These are phyloP conservation scores for Channa striata DNA, from an alignment of 2,797 vertebrate genomes.

Conservation along the genomic window DNA sequence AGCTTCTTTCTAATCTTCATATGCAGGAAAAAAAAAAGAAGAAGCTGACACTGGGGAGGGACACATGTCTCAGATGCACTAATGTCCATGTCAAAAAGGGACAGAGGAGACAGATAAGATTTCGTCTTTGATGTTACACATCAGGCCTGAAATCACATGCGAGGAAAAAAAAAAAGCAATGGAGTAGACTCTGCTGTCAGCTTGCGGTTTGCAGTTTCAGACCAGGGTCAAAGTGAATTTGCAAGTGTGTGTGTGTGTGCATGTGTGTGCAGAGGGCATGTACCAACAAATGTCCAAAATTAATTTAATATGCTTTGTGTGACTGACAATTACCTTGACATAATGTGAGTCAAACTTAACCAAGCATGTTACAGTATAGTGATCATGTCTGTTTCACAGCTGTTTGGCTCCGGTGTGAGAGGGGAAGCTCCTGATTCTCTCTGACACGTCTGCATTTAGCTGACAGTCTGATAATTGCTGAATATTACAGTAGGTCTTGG, in stretches of 20 bases:
- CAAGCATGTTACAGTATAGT: conserved; percentile 23
- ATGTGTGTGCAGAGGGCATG: background rate
- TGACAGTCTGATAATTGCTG: conserved; percentile 64
- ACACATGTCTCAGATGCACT: conserved; percentile 46
- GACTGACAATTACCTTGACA: conserved; percentile 26
- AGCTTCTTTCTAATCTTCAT: conserved; percentile 58
- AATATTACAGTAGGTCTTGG: conserved; percentile 48
- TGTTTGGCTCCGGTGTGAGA: conserved; percentile 22
- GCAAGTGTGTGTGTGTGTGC: background rate
- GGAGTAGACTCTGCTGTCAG: conserved; percentile 20
- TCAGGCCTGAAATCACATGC: conserved; percentile 39
- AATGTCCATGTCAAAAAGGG: conserved; percentile 56
- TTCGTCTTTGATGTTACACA: conserved; percentile 57
- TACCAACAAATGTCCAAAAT: conserved; percentile 22
- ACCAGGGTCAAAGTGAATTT: conserved; percentile 21
- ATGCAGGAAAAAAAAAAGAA: conserved; percentile 46
- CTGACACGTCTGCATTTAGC: conserved; percentile 52
- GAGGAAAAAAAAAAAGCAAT: conserved; percentile 14
- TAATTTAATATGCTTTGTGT: conserved; percentile 21
- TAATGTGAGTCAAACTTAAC: conserved; percentile 30
- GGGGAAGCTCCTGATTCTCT: conserved; percentile 35
- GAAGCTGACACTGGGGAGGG: conserved; percentile 48
- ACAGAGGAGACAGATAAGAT: conserved; percentile 47
- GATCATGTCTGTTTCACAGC: conserved; percentile 30
- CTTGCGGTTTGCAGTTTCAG: conserved; percentile 13